Base-by-base conservation (phyloP, 1,140 invertebrate species). In the Nasonia giraulti region DNA sequence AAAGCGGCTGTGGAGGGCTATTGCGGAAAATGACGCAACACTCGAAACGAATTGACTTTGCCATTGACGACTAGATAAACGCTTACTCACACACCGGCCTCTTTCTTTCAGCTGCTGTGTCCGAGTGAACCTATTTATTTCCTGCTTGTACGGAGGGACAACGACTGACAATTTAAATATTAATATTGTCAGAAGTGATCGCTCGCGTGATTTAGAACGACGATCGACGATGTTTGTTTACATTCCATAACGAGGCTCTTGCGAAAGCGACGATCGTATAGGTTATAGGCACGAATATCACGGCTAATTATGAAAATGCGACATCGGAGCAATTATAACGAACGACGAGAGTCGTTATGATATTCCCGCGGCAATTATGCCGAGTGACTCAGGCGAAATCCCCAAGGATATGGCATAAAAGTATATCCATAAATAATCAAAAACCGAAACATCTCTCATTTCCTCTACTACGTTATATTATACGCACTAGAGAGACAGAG, bases 21-120 rank as follows among this genome's bases (percentile, higher is more conserved):
- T 84, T 79, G 47, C 44, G 66, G 77, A 79, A 79, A 84, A 84
- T 84, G 76, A 84, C 47, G 76, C 82, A 84, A 84, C 47, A 84
- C 76, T 79, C 44, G 68, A 50, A 79, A 74, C 68, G 76, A 84
- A 84, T 84, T 79, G 82, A 71, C 75, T 78, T 71, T 27, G 66
- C 55, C 62, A 6, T 31, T 20, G 55, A 37, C 27, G 44, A 68
- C 37, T 50, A 44, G 40, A 77, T 78, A 69, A 71, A 83, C 33
- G 75, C 40, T 66, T 78, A 69, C 14, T 77, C 33, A 83, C 55
- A 78, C 37, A 33, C 10, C 40, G 8, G 27, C 8, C 55, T 37
- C 31, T 68, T 23, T 74, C 71, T 17, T 74, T 74, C 31, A 12
- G 27, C 20, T 27, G 23, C 69, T 40, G 10, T 37, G 4, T 5